These are phyloP conservation scores for Argyresthia goedartella DNA, from an alignment of 2,888 invertebrate species.

Conservation along the genomic window DNA sequence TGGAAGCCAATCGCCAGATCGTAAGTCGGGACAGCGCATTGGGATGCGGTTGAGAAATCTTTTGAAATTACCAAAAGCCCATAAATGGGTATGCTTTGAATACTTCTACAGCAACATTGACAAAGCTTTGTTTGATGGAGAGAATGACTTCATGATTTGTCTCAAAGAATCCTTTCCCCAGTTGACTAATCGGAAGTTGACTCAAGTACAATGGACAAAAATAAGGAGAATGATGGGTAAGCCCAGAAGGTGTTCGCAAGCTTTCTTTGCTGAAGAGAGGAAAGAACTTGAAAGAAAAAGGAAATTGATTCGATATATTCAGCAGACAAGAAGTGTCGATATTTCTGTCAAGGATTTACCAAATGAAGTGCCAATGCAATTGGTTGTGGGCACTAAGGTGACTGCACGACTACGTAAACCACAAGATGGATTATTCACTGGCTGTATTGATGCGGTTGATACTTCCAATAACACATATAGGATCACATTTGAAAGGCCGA, in stretches of 20 bases:
- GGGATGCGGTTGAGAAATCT: constrained; percentile 92
- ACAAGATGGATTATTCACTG: constrained; percentile 95
- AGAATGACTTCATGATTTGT: constrained; percentile 96
- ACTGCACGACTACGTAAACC: constrained; percentile 91
- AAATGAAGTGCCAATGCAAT: constrained; percentile 92
- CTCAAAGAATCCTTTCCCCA: constrained; percentile 95
- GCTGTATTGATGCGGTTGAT: constrained; percentile 95
- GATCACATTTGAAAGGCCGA: constrained; percentile 93
- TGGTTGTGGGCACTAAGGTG: constrained; percentile 95
- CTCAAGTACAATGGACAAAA: constrained; percentile 95
- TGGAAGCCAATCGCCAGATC: constrained; percentile 76
- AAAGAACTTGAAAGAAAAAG: constrained; percentile 90
- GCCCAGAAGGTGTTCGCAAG: constrained; percentile 92
- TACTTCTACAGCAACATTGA: constrained; percentile 99
- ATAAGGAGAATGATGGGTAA: constrained; percentile 97
- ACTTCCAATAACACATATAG: constrained; percentile 94
- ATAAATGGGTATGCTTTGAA: constrained; percentile 99
- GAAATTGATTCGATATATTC: constrained; percentile 91
- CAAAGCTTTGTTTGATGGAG: constrained; percentile 92
- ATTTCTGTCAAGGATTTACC: constrained; percentile 90
- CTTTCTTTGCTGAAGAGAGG: constrained; percentile 96
- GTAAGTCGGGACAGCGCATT: constrained; percentile 89
- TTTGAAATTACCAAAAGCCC: constrained; percentile 96
- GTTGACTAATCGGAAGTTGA: constrained; percentile 85
- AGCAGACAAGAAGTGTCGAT: constrained; percentile 90